Evolutionary conservation across 1,140 invertebrate species (phyloP), one percentile per base, ranked within the genome.

Genomic region (Hormaphis cornu): DNA sequence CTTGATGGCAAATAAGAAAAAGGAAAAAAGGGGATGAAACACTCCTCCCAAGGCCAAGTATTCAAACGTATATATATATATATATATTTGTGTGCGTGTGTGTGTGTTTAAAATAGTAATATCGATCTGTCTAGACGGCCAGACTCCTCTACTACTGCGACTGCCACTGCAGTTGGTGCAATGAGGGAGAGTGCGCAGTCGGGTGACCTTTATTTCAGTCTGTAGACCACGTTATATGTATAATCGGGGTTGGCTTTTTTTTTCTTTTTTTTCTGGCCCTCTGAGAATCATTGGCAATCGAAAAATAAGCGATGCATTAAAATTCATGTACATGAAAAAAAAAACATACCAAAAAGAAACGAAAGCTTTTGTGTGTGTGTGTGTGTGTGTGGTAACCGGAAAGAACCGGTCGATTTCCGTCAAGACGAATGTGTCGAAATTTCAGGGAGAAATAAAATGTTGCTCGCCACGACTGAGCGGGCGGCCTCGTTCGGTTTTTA

Each of bases 81-180:
- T n/a, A n/a, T n/a, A n/a, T n/a, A n/a, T n/a, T 44, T 10, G n/a
- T 12, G 42, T 12, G 28, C 14, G 26, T 44, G 12, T n/a, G 12
- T 46, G 46, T 46, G 20, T 24, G n/a, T 26, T n/a, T n/a, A 42
- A 18, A 37, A 48, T n/a, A 66, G 30, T 46, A 50, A 66, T 66
- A 66, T 66, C 42, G 61, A 66, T 66, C 61, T 35, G 61, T 66
- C 61, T 66, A 66, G 61, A 66, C 61, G 28, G 26, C 44, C 61
- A 66, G 61, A 66, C 24, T 46, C 22, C 42, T 7, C 58, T 22
- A 2, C 20, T 20, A n/a, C n/a, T n/a, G n/a, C n/a, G n/a, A n/a
- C 52, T 20, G 3, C 42, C 26, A 6, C 26, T 33, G 44, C 59
- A 6, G 44, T 16, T 66, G 61, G 12, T 46, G 24, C 46, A 22